Conservation (phyloP, 2,888 invertebrate species). For the Lasioglossum marginatum region DNA sequence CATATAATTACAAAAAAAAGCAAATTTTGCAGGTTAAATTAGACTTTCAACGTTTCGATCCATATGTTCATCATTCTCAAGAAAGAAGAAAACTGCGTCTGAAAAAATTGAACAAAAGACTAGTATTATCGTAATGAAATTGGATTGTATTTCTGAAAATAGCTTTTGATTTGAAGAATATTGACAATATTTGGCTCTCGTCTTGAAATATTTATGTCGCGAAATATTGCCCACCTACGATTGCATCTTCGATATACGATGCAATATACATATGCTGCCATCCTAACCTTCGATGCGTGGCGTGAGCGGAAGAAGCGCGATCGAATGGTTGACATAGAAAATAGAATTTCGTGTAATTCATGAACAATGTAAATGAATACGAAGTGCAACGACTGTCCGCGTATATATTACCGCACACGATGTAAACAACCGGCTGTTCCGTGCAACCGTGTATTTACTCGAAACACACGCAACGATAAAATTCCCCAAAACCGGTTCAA, state of each 20-base stretch:
- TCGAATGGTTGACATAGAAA: neutral
- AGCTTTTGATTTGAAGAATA: neutral
- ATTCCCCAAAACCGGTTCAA: neutral
- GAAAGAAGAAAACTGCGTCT: too few species aligned
- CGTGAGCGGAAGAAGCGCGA: neutral
- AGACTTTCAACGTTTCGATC: too few species aligned
- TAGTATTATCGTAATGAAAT: too few species aligned
- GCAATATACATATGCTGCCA: neutral
- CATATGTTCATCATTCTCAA: too few species aligned
- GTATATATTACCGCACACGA: slow-evolving; percentile 1
- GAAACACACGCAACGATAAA: neutral
- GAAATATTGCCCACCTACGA: neutral
- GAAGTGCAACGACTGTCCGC: neutral
- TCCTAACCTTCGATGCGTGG: slow-evolving; percentile 9
- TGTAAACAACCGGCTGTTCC: slow-evolving; percentile 12
- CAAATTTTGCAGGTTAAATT: too few species aligned
- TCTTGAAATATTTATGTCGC: neutral
- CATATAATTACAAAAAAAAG: too few species aligned
- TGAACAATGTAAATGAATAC: slow-evolving; percentile 23
- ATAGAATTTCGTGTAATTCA: neutral
- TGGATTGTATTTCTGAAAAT: too few species aligned
- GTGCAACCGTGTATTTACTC: neutral
- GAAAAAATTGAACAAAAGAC: too few species aligned
- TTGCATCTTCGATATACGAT: neutral
- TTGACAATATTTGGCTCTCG: neutral